Base-by-base conservation (phyloP, 2,888 invertebrate species). In the Pandemis cinnamomeana region DNA sequence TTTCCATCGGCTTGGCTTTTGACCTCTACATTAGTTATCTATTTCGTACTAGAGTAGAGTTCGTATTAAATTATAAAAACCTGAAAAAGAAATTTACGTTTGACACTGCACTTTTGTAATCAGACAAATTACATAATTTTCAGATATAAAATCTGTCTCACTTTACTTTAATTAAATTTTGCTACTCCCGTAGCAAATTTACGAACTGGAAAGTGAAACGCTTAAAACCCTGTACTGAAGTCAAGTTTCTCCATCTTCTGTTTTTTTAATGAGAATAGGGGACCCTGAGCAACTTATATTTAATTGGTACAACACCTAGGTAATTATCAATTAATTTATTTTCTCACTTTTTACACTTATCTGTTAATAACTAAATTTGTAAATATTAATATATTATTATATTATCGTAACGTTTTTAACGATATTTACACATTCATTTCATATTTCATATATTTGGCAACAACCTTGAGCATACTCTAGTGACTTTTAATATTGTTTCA, bases 401-500 rank as follows among this genome's bases (percentile, higher is more conserved):
- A 71, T 74, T 74, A 63, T 48, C 46, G 64, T 71, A 76, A 75
- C 62, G 36, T 42, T 67, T 20, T 70, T 64, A 69, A 36, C 72
- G 72, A 74, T 67, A 80, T 86, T 84, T 89, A 82, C 86, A 89
- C 84, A 85, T 76, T 77, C 78, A 78, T 77, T 75, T 72, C 71
- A 78, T 36, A 69, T 60, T 66, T 78, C 27, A 15, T 67, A 79
- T 79, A 86, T 82, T 88, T 87, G 88, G 84, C 86, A 89, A 90
- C 87, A 88, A 88, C 84, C 81, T 88, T 87, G 89, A 89, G 88
- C 89, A 84, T 86, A 84, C 75, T 77, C 76, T 80, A 81, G 68
- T 75, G 27, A 36, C 4, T 36, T 36, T 76, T 75, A 67, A 58
- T 75, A 66, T 68, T 71, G 72, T 53, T 72, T 72, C 76, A 77